phyloP scores from a whole-genome alignment of 2,888 invertebrate species.

The Sicus ferrugineus region DNA sequence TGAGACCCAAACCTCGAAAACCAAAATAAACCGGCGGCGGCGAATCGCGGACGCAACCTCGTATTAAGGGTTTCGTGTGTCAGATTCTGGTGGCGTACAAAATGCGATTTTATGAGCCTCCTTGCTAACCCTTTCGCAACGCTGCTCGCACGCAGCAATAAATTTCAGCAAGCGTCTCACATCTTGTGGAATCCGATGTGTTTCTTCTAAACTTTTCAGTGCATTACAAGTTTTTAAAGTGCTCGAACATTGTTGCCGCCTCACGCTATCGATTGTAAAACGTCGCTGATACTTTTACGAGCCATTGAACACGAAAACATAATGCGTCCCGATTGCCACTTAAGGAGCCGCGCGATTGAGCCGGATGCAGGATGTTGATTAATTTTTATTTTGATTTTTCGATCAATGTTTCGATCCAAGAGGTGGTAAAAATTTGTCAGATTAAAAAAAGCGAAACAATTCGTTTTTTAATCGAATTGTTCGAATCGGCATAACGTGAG shows the following conservation, averaged over 20 bases:
- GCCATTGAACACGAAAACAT: slow-evolving; percentile 12
- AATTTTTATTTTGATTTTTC: slow-evolving; percentile 57
- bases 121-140: not conserved
- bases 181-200: not conserved
- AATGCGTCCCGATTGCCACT: slow-evolving; percentile 24
- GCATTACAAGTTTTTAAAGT: slow-evolving; percentile 16
- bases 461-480: not conserved
- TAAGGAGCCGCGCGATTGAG: not conserved
- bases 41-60: slow-evolving; percentile 16
- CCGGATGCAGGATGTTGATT: slow-evolving; percentile 50
- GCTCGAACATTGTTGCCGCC: not conserved
- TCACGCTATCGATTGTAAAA: slow-evolving; percentile 21
- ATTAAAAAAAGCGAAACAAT: not conserved
- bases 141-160: slow-evolving; percentile 7
- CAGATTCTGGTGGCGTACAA: slow-evolving; percentile 28
- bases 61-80: slow-evolving; percentile 27
- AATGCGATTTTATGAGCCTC: slow-evolving; percentile 29
- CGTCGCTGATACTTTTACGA: slow-evolving; percentile 25
- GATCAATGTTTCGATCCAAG: slow-evolving; percentile 50
- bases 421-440: slow-evolving; percentile 7
- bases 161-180: slow-evolving; percentile 10
- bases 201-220: slow-evolving; percentile 25
- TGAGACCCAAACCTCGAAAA: slow-evolving; percentile 4
- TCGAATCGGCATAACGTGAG: not conserved
- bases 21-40: slow-evolving; percentile 7